Conservation (phyloP, 2,797 vertebrate species). For the Argya squamiceps region DNA sequence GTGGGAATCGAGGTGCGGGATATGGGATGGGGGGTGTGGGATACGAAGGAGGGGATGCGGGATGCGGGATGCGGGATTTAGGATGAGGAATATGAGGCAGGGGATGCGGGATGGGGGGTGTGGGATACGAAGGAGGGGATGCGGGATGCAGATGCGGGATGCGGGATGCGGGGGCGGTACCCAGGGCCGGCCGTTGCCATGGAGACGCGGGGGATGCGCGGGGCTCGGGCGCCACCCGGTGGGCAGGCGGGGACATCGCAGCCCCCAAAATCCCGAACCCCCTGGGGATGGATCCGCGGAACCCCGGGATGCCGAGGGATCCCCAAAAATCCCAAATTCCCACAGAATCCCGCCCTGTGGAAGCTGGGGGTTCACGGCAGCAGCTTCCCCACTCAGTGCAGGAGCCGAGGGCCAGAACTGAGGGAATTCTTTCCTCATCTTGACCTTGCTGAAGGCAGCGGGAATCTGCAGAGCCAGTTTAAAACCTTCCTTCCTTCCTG, state of each 20-base stretch:
- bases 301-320: rapidly evolving
- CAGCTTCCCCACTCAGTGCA: rapidly evolving
- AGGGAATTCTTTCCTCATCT: rapidly evolving
- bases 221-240: constrained; percentile 44
- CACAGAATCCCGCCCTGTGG: rapidly evolving
- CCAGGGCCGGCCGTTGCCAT: background rate
- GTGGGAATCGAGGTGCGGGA: too few relatives aligned
- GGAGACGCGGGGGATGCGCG: background rate
- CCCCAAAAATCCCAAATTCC: rapidly evolving
- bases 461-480: rapidly evolving
- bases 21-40: too few relatives aligned
- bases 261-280: background rate
- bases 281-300: rapidly evolving
- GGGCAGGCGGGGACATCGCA: background rate
- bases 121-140: too few relatives aligned
- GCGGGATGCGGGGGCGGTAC: background rate
- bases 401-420: rapidly evolving
- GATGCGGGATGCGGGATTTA: too few relatives aligned
- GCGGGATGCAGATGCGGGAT: too few relatives aligned
- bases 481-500: background rate
- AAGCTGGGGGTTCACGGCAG: rapidly evolving
- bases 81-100: too few relatives aligned
- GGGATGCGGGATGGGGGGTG: too few relatives aligned
- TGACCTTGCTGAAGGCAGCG: rapidly evolving
- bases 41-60: too few relatives aligned